A percentile compares a stretch with the other conserved stretches of the same genome.
Conservation (phyloP, 2,888 invertebrate species). For the Arctia plantaginis region DNA sequence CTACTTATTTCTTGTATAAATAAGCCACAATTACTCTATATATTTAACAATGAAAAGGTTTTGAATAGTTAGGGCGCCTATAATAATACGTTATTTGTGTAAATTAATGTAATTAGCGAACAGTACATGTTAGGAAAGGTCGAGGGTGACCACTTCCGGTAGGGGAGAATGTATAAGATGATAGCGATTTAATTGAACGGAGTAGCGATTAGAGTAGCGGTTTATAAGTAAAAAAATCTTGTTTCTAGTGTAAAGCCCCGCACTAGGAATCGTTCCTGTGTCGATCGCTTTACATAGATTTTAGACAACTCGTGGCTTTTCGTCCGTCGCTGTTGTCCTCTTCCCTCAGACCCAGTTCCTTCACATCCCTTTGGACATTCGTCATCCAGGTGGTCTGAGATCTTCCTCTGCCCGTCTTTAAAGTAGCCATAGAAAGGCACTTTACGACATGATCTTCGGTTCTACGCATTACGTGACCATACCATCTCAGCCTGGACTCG, state of each 20-base stretch:
- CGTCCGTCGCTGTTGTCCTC: too few relatives aligned
- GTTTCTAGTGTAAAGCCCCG: neutral
- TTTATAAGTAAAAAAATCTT: neutral
- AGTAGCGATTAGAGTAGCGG: too few relatives aligned
- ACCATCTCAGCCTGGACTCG: too few relatives aligned
- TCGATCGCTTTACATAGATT: neutral
- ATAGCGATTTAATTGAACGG: conserved; percentile 21
- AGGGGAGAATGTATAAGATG: conserved; percentile 1
- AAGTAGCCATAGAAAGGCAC: too few relatives aligned
- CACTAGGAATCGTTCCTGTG: neutral
- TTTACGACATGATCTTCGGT: too few relatives aligned
- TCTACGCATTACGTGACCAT: too few relatives aligned
- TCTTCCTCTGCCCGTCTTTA: too few relatives aligned
- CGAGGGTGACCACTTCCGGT: conserved; percentile 50
- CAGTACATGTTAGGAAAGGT: conserved; percentile 28
- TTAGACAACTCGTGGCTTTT: too few relatives aligned
- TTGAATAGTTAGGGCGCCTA: conserved; percentile 8
- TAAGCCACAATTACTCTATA: conserved; percentile 1
- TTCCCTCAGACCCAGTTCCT: too few relatives aligned
- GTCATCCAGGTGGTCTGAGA: too few relatives aligned
- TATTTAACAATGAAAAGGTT: conserved; percentile 37
- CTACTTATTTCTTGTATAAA: conserved; percentile 8
- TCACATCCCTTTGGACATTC: too few relatives aligned
- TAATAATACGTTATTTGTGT: conserved; percentile 30
- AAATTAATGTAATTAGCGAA: conserved; percentile 53